A percentile compares a stretch with the other conserved stretches of the same genome.
These are phyloP conservation scores for Xylocopa sonorina DNA, from an alignment of 1,140 invertebrate species.

Conservation along the genomic window DNA sequence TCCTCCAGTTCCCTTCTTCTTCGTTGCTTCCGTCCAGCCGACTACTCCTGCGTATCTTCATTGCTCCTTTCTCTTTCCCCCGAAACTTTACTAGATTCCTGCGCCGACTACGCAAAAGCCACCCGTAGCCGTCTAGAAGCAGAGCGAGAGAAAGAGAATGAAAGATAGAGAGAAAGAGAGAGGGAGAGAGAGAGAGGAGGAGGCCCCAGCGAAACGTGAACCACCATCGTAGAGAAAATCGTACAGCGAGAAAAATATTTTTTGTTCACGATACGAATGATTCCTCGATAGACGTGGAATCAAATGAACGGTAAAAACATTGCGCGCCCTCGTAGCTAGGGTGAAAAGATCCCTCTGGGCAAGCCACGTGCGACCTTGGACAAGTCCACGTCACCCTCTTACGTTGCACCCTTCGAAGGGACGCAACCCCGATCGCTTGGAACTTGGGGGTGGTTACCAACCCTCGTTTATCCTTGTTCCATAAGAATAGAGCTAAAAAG, in stretches of 20 bases:
- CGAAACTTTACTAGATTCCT: slow-evolving; percentile 37
- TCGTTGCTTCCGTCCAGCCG: slow-evolving; percentile 56
- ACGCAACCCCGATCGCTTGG: slow-evolving; percentile 66
- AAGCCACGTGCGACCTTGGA: slow-evolving; percentile 78
- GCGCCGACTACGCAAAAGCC: neutral
- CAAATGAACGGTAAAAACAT: slow-evolving; percentile 21
- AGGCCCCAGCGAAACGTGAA: neutral
- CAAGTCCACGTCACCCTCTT: slow-evolving; percentile 66
- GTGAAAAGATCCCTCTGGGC: slow-evolving; percentile 57
- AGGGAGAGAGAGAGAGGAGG: neutral
- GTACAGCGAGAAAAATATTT: neutral
- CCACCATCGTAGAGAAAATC: neutral
- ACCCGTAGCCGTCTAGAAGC: neutral
- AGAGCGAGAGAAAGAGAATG: neutral
- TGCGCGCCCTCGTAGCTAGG: slow-evolving; percentile 30
- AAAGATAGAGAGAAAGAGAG: neutral
- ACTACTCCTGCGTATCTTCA: slow-evolving; percentile 48
- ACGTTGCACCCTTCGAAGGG: slow-evolving; percentile 62
- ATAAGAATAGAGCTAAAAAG: slow-evolving; percentile 35
- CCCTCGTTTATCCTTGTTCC: slow-evolving; percentile 59
- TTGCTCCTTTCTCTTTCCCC: slow-evolving; percentile 61
- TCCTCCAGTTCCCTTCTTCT: slow-evolving; percentile 51
- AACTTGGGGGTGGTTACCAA: slow-evolving; percentile 56
- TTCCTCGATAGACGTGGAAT: neutral
- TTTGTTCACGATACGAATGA: neutral